A percentile compares a stretch with the other conserved stretches of the same genome.
Conservation (phyloP, 2,113 vertebrate genomes). For the Heterocephalus glaber region DNA sequence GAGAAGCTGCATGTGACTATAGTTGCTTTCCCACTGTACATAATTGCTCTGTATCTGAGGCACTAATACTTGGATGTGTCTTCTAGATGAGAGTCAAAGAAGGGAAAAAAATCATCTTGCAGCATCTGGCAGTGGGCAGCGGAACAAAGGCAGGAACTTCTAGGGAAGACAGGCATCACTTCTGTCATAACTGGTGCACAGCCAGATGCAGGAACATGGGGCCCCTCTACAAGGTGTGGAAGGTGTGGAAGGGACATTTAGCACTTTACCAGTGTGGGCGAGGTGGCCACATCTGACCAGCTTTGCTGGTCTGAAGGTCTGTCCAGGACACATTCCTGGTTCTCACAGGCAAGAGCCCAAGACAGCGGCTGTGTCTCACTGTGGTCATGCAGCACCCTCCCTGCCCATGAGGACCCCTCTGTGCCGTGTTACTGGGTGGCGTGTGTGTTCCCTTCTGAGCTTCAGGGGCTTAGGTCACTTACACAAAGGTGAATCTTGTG, state of each 20-base stretch:
- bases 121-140: no score
- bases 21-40: constrained; percentile 27
- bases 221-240: neutral
- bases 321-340: neutral
- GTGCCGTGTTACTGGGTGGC: neutral
- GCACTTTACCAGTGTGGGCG: neutral
- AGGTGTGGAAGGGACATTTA: neutral
- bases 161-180: neutral
- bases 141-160: no score
- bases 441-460: neutral
- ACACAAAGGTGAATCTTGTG: neutral
- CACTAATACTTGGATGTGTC: neutral
- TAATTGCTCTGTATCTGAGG: constrained; percentile 11
- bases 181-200: neutral
- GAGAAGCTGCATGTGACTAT: neutral
- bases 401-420: neutral
- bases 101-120: no score
- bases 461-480: neutral
- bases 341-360: neutral
- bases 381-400: neutral
- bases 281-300: neutral
- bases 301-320: no score
- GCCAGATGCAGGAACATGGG: neutral
- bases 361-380: neutral
- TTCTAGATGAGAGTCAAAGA: no score